phyloP scores from a whole-genome alignment of 2,888 invertebrate species.

The Lasius fuliginosus region DNA sequence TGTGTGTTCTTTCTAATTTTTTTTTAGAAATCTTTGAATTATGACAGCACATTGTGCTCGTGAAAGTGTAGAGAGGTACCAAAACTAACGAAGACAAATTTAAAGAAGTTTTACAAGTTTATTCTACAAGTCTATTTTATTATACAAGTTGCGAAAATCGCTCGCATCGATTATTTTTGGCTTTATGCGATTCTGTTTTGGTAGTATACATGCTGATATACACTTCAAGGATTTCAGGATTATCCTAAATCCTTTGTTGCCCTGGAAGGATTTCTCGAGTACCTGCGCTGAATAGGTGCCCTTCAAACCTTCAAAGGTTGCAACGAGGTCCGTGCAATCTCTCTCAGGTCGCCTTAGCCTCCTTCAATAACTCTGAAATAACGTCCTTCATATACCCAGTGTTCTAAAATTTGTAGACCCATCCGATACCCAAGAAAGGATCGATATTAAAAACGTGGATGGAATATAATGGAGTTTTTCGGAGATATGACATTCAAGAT shows the following conservation, averaged over 20 bases:
- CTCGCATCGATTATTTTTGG: conserved; percentile 3
- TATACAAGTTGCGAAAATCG: not conserved
- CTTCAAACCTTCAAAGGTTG: conserved; percentile 55
- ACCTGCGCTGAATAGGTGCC: conserved; percentile 44
- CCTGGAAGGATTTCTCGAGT: conserved; percentile 59
- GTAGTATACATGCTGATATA: conserved; percentile 55
- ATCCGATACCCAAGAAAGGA: not conserved
- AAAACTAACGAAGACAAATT: not conserved
- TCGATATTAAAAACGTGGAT: not conserved
- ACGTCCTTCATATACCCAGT: conserved; percentile 35
- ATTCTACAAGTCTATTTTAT: not conserved
- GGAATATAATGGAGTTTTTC: not conserved
- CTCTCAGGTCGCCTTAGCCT: conserved; percentile 46
- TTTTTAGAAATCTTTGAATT: not conserved
- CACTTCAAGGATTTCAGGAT: conserved; percentile 62
- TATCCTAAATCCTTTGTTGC: conserved; percentile 67
- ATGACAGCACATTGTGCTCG: not conserved
- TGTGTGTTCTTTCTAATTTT: not conserved
- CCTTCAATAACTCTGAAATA: conserved; percentile 46
- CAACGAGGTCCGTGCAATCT: conserved; percentile 59
- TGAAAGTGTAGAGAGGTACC: not conserved
- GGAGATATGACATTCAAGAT: conserved; percentile 45
- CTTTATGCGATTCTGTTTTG: conserved; percentile 46
- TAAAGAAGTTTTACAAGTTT: not conserved
- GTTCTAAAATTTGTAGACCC: conserved; percentile 44